phyloP scores from a whole-genome alignment of 2,888 invertebrate species.

The Encarsia formosa region DNA sequence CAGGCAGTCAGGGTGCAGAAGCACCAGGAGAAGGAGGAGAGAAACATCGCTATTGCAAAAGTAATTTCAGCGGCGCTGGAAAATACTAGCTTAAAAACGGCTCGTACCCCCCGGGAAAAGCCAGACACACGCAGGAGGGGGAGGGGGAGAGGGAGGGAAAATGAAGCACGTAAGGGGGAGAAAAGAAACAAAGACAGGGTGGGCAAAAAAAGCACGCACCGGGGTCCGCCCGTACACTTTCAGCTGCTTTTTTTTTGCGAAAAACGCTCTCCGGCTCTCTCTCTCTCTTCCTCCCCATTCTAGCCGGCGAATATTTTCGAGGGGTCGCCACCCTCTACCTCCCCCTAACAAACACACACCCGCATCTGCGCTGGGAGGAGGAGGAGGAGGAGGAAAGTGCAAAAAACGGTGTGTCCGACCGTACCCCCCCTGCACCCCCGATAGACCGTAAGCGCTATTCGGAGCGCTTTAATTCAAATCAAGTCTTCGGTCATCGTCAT shows the following conservation, averaged over 20 bases:
- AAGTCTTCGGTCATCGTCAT: no score
- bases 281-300: neutral
- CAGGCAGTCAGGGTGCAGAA: slow-evolving; percentile 4
- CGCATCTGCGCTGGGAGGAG: slow-evolving; percentile 3
- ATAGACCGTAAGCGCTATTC: no score
- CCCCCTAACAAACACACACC: slow-evolving; percentile 4
- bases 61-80: slow-evolving; percentile 28
- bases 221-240: neutral
- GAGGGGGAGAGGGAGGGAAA: neutral
- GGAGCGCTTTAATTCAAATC: no score
- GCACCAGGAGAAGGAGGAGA: slow-evolving; percentile 5
- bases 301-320: slow-evolving; percentile 27
- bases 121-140: slow-evolving; percentile 19
- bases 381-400: neutral
- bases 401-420: no score
- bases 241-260: slow-evolving; percentile 22
- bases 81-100: slow-evolving; percentile 28
- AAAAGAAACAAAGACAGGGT: slow-evolving; percentile 21
- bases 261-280: slow-evolving; percentile 17
- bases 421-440: no score
- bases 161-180: slow-evolving; percentile 12
- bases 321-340: slow-evolving; percentile 13
- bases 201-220: slow-evolving; percentile 14
- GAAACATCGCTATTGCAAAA: slow-evolving; percentile 25
- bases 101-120: slow-evolving; percentile 23